Evolutionary conservation across 2,797 vertebrate genomes (phyloP), one percentile per base, ranked within the genome.

Genomic region (Nannoperca obscura): DNA sequence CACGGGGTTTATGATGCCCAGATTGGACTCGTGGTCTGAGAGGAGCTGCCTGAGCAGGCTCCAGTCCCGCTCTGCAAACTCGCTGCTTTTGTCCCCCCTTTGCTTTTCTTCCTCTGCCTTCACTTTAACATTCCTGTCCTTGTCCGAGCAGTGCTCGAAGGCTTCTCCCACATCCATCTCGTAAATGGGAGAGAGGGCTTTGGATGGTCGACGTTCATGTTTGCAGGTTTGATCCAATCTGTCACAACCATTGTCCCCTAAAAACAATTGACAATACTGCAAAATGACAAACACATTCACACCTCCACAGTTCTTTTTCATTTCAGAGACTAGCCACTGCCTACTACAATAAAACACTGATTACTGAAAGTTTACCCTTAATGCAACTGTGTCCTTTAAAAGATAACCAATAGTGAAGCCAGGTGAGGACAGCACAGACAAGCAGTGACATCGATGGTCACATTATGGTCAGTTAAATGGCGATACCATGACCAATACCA

Each of bases 251-350:
- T 97, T 97, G 97, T 98, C 95, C 95, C 98, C 98, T 99, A 95
- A 98, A 98, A 99, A 97, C 97, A 98, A 99, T 99, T 97, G 96
- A 99, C 96, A 99, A 99, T 97, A 99, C 97, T 99, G 96, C 92
- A 97, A 95, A 99, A 96, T 99, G 97, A 99, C 97, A 97, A 97
- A 96, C 92, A 95, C 96, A 92, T 94, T 89, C 66, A 91, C 76
- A 89, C 91, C 87, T 86, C 64, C 78, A 74, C 44, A 71, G 50
- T 22, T 84, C 10, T 47, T 69, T 72, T 76, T 55, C 36, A 81
- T 50, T 72, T 87, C 22, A 78, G 50, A 85, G 76, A 79, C 63
- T 74, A 74, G 72, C 74, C 34, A 68, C 34, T 76, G 61, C 38
- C 64, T 61, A 68, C 61, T 60, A 81, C 70, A 84, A 70, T 19